These are phyloP conservation scores for Lophura swinhoii DNA, from an alignment of 2,797 vertebrate genomes.

Conservation along the genomic window DNA sequence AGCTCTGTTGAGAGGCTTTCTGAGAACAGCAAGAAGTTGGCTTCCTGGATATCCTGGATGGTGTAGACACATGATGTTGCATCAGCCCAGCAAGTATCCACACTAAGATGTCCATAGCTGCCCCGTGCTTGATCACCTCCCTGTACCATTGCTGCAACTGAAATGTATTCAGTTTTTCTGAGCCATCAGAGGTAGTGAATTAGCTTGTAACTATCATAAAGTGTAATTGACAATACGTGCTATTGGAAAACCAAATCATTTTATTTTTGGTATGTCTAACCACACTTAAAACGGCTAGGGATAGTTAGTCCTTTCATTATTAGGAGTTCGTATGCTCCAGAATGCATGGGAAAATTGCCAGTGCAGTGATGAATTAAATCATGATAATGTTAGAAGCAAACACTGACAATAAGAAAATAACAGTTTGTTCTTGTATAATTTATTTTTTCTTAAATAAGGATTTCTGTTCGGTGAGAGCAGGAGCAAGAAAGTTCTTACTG, in stretches of 20 bases:
- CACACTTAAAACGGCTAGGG: conserved; percentile 55
- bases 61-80: not conserved
- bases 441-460: not conserved
- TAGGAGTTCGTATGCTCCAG: conserved; percentile 61
- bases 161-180: conserved; percentile 29
- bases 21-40: not conserved
- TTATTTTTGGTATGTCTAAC: conserved; percentile 67
- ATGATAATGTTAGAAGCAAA: conserved; percentile 59
- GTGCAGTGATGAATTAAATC: conserved; percentile 26
- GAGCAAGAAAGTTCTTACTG: not conserved
- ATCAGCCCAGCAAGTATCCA: not conserved
- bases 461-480: not conserved
- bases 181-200: conserved; percentile 16
- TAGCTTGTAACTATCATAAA: conserved; percentile 47
- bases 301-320: conserved; percentile 69
- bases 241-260: conserved; percentile 53
- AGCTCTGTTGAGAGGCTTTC: not conserved
- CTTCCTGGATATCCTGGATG: not conserved
- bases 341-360: conserved; percentile 55
- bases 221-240: conserved; percentile 61
- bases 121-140: not conserved
- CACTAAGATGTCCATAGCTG: not conserved
- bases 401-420: conserved; percentile 46
- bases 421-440: conserved; percentile 1
- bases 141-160: not conserved